These are phyloP conservation scores for Thereva unica DNA, from an alignment of 2,888 invertebrate genomes.

Conservation along the genomic window DNA sequence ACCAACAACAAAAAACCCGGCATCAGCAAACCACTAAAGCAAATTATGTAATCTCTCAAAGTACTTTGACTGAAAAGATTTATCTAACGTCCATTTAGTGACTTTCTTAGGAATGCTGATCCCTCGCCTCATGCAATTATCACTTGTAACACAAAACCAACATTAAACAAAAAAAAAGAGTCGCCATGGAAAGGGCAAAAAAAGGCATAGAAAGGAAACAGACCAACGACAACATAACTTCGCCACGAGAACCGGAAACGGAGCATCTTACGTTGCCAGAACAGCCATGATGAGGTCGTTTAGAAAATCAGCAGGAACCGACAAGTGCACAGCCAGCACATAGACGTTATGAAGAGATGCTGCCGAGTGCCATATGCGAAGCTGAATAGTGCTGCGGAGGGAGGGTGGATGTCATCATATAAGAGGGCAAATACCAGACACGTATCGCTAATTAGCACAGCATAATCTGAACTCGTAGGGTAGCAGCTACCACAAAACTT, in stretches of 20 bases:
- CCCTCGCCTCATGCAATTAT: constrained; percentile 14
- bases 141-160: constrained; percentile 29
- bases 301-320: constrained; percentile 17
- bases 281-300: constrained; percentile 29
- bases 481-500: background rate
- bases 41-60: too few relatives aligned
- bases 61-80: too few relatives aligned
- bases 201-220: background rate
- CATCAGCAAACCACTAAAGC: too few relatives aligned
- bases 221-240: background rate
- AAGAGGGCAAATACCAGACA: constrained; percentile 34
- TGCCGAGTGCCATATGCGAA: constrained; percentile 17
- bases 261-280: constrained; percentile 31
- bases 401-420: background rate
- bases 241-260: constrained; percentile 27
- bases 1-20: too few relatives aligned
- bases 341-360: background rate
- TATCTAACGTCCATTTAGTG: too few relatives aligned
- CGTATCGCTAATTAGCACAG: constrained; percentile 37
- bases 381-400: background rate
- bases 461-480: constrained; percentile 25
- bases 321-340: constrained; percentile 15
- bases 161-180: background rate
- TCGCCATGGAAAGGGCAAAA: background rate
- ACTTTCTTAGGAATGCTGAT: too few relatives aligned